Evolutionary conservation across 2,797 vertebrate species (phyloP), one percentile per base, ranked within the genome.

Genomic region (Macropodus opercularis): DNA sequence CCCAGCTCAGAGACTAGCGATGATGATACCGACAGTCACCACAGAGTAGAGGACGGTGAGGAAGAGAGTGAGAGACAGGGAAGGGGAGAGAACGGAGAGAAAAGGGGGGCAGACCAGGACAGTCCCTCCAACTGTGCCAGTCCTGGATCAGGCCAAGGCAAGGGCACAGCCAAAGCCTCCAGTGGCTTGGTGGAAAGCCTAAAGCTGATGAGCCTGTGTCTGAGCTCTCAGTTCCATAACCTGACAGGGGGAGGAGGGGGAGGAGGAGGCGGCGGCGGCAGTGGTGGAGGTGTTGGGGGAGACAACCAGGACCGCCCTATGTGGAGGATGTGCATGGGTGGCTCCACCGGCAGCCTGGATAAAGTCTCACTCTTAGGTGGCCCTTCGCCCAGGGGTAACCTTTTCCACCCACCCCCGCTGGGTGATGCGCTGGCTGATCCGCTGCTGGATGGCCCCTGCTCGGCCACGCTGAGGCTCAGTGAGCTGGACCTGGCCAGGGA

Each of bases 301-400:
- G 85, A 94, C 92, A 17, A 94, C 54, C 90, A 98, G 77, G 96
- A 98, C 75, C 96, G 95, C 41, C 96, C 96, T 23, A 72, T 92
- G 0, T 98, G 97, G 97, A 96, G 95, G 85, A 98, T 99, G 97
- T 98, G 96, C 75, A 93, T 98, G 74, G 89, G 90, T 1, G 93
- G 94, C 75, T 93, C 96, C 24, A 87, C 90, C 0, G 92, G 94
- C 4, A 92, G 86, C 41, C 53, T 93, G 50, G 93, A 93, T 55
- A 95, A 92, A 74, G 87, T 92, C 51, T 87, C 93, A 0, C 84
- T 92, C 34, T 73, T 91, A 22, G 90, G 89, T 0, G 90, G 89
- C 6, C 87, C 85, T 1, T 89, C 90, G 0, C 88, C 88, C 8
- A 74, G 88, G 35, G 86, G 80, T 9, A 88, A 88, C 72, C 75